Evolutionary conservation across 2,113 vertebrate genomes (phyloP), one percentile per base, ranked within the genome.

Genomic region (Aythya baeri): DNA sequence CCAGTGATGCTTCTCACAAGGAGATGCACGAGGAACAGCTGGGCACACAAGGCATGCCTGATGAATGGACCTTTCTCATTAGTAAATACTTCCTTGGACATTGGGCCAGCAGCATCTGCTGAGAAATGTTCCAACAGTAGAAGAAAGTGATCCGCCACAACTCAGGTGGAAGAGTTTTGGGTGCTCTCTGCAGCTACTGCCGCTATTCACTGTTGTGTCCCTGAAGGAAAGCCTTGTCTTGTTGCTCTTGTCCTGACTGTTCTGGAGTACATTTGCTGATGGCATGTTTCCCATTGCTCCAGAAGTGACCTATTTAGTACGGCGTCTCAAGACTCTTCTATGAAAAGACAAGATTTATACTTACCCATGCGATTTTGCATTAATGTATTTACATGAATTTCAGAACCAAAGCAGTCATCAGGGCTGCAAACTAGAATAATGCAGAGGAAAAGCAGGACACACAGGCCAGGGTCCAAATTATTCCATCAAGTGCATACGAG

Each of bases 1-100:
- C 25, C 59, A 27, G 27, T 6, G 23, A 18, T 2, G 1, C 20
- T 46, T 12, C 17, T 22, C 17, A 17, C 0, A 0, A 27, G 46
- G 49, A 61, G 18, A 0, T 36, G 27, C 29, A 55, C 44, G 18
- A 10, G 70, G 29, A n/a, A 2, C 7, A 36, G 1, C 77, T 38
- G 41, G 25, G 52, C 17, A n/a, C 26, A 52, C 11, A 2, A 4
- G 15, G 8, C 3, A 2, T 0, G 0, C 12, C 63, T 70, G 59
- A 20, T 58, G 58, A 25, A 34, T 0, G 3, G 32, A 25, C 11
- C 26, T 9, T 26, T 17, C 85, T 18, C 71, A 12, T 4, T 22
- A 66, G 41, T 11, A 58, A 29, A 13, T 4, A 23, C 41, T 26
- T 17, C 57, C 61, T 36, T 13, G 38, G 10, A 0, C 1, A 3